A percentile compares a stretch with the other conserved stretches of the same genome.
These are phyloP conservation scores for Isotomurus palustris DNA, from an alignment of 2,888 invertebrate species.

Conservation along the genomic window DNA sequence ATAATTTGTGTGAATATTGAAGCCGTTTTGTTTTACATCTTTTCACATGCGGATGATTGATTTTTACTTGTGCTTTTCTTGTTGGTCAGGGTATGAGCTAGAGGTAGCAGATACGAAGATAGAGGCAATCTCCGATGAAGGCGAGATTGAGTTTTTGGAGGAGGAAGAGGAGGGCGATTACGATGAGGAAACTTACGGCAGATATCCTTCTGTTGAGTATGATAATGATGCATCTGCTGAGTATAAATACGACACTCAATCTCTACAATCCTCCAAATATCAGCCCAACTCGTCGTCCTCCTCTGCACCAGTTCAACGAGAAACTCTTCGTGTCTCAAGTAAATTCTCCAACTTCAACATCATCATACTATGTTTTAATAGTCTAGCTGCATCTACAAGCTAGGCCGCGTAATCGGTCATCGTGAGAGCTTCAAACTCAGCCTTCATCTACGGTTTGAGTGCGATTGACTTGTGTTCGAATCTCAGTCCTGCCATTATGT, in stretches of 20 bases:
- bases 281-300: background rate
- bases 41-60: background rate
- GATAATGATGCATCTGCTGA: background rate
- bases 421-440: no score
- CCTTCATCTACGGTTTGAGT: no score
- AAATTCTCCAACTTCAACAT: conserved; percentile 13
- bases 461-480: no score
- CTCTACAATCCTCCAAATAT: background rate
- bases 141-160: conserved; percentile 31
- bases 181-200: conserved; percentile 27
- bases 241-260: background rate
- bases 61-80: conserved; percentile 41
- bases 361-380: no score
- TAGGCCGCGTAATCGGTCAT: no score
- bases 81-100: conserved; percentile 41
- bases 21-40: background rate
- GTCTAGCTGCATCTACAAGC: no score
- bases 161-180: conserved; percentile 10
- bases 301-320: conserved; percentile 23
- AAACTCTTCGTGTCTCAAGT: conserved; percentile 34
- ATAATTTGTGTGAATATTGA: no score
- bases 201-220: background rate
- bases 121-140: conserved; percentile 34
- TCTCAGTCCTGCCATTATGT: no score
- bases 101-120: conserved; percentile 37